phyloP scores from a whole-genome alignment of 2,113 vertebrate genomes.

The Isichthys henryi region DNA sequence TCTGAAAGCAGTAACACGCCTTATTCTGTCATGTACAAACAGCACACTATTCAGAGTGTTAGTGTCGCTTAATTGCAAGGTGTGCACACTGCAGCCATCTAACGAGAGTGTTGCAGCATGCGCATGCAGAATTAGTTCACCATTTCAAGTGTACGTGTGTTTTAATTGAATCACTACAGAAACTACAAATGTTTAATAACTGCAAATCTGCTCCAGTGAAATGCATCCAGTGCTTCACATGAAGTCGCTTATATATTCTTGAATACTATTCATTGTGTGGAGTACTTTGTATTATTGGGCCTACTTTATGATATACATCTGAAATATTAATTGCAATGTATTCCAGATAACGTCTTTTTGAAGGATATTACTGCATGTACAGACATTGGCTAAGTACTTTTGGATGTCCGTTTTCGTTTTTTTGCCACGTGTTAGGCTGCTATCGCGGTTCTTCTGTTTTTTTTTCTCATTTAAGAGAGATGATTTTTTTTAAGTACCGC shows the following conservation, averaged over 20 bases:
- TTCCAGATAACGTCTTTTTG: not conserved
- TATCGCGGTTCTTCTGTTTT: not conserved
- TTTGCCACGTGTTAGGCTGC: not conserved
- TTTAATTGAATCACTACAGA: not conserved
- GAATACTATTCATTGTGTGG: not conserved
- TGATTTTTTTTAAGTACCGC: not conserved
- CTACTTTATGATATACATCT: not conserved
- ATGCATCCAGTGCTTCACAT: not conserved
- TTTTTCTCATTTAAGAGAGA: not conserved
- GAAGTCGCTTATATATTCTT: not conserved
- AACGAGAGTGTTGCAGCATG: not conserved
- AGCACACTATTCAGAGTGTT: not conserved
- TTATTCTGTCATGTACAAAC: not conserved
- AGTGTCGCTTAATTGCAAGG: not conserved
- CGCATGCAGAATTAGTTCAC: not conserved
- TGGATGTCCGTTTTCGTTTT: not conserved
- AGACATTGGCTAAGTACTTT: not conserved
- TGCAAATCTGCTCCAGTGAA: not conserved
- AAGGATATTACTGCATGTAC: not conserved
- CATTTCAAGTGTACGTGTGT: not conserved
- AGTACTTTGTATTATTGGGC: not conserved
- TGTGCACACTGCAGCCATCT: not conserved
- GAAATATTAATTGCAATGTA: not conserved
- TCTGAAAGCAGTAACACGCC: not conserved
- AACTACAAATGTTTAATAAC: not conserved